Conservation (phyloP, 2,797 vertebrate species). For the Danio kyathit region DNA sequence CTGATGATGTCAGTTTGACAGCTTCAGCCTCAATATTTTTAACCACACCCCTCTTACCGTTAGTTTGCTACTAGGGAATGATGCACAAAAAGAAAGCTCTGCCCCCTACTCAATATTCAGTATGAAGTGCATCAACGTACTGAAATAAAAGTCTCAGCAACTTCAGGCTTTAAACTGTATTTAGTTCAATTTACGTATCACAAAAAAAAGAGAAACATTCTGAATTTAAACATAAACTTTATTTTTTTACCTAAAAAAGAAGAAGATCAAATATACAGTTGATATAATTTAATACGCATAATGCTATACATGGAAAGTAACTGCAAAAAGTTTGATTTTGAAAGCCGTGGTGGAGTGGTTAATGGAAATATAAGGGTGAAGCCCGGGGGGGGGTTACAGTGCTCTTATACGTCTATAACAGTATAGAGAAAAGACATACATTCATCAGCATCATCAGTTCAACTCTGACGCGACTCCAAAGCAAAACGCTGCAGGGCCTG, state of each 20-base stretch:
- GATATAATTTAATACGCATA: slow-evolving; percentile 79
- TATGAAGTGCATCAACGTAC: too few species aligned
- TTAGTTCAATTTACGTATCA: not conserved
- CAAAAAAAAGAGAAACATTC: not conserved
- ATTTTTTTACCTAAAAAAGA: slow-evolving; percentile 66
- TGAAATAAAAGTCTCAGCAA: too few species aligned
- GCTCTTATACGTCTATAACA: slow-evolving; percentile 76
- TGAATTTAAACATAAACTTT: slow-evolving; percentile 70
- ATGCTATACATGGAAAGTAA: slow-evolving; percentile 64
- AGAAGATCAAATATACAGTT: slow-evolving; percentile 82
- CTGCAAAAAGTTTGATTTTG: slow-evolving; percentile 60
- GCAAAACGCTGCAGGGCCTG: not conserved
- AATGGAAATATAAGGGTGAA: slow-evolving; percentile 51
- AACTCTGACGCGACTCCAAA: slow-evolving; percentile 32
- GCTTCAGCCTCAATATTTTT: too few species aligned
- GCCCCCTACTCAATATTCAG: too few species aligned
- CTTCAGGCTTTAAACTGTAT: too few species aligned
- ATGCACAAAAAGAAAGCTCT: too few species aligned
- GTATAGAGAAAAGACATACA: slow-evolving; percentile 70
- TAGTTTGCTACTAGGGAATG: too few species aligned
- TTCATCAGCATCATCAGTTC: slow-evolving; percentile 28
- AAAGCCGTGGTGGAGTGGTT: slow-evolving; percentile 67
- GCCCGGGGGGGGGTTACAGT: slow-evolving; percentile 80
- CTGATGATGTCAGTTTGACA: too few species aligned
- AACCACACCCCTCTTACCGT: too few species aligned